phyloP scores from a whole-genome alignment of 1,140 invertebrate genomes.

The Lepidurus packardi region DNA sequence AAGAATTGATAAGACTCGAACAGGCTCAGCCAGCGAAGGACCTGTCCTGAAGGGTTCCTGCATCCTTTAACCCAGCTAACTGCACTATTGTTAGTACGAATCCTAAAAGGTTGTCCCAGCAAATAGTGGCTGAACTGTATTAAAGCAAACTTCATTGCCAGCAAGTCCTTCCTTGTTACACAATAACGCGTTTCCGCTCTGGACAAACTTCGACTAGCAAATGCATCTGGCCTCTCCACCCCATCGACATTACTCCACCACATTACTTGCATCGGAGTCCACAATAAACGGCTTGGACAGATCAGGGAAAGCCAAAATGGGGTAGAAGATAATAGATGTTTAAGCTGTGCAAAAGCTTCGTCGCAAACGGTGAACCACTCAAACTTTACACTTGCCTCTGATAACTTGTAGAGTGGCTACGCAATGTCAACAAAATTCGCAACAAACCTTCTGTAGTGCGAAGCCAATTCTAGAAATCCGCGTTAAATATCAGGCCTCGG shows the following conservation, averaged over 20 bases:
- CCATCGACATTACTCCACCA: slow-evolving; percentile 26
- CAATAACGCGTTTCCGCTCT: slow-evolving; percentile 42
- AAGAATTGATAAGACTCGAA: slow-evolving; percentile 48
- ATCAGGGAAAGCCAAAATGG: no score
- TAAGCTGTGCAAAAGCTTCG: slow-evolving; percentile 23
- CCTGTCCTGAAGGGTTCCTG: slow-evolving; percentile 30
- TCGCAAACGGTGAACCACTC: slow-evolving; percentile 33
- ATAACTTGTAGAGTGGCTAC: slow-evolving; percentile 31
- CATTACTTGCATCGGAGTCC: no score
- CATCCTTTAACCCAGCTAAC: slow-evolving; percentile 41
- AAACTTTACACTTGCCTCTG: slow-evolving; percentile 38
- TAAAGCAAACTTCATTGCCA: no score
- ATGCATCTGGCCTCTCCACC: slow-evolving; percentile 45
- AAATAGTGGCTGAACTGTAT: no score
- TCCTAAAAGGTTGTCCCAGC: no score
- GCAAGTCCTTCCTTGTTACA: no score
- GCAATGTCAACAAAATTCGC: slow-evolving; percentile 38
- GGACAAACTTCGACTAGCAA: slow-evolving; percentile 43
- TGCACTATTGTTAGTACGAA: no score
- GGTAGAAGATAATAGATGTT: no score
- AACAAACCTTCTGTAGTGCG: slow-evolving; percentile 45
- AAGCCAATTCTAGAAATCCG: slow-evolving; percentile 43
- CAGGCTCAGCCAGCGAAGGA: slow-evolving; percentile 49
- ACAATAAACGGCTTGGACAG: no score
- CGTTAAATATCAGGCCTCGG: no score